These are phyloP conservation scores for Cataglyphis altisquamis DNA, from an alignment of 2,888 invertebrate genomes.

Conservation along the genomic window DNA sequence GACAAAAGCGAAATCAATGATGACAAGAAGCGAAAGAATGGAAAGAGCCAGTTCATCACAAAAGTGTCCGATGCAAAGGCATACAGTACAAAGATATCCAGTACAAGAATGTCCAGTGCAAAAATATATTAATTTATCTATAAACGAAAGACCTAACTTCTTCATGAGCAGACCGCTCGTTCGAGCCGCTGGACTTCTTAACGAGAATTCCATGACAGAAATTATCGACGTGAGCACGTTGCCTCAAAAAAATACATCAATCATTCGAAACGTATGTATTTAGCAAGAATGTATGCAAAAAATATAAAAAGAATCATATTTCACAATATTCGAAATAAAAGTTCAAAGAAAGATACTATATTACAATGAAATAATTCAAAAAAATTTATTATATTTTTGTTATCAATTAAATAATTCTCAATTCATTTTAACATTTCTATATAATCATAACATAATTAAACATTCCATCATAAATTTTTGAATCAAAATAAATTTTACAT, in stretches of 20 bases:
- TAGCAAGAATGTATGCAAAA: background rate
- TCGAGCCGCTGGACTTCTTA: slow-evolving; percentile 75
- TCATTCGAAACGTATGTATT: slow-evolving; percentile 77
- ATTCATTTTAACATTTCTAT: background rate
- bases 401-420: background rate
- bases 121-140: background rate
- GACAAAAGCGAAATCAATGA: slow-evolving; percentile 63
- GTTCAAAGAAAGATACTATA: background rate
- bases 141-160: slow-evolving; percentile 24
- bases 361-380: background rate
- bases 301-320: too few species aligned
- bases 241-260: slow-evolving; percentile 67
- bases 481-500: background rate
- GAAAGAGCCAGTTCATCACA: slow-evolving; percentile 62
- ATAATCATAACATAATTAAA: background rate
- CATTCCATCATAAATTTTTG: background rate
- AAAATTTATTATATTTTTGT: background rate
- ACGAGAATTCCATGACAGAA: slow-evolving; percentile 75
- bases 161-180: slow-evolving; percentile 67
- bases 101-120: background rate
- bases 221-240: slow-evolving; percentile 77
- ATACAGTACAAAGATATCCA: background rate
- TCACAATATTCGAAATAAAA: background rate
- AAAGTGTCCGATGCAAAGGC: background rate
- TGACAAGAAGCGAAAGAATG: slow-evolving; percentile 72